Percentiles rank a stretch among this genome's conserved stretches.
These are phyloP conservation scores for Aphelinus atriplicis DNA, from an alignment of 1,140 invertebrate genomes.

Conservation along the genomic window DNA sequence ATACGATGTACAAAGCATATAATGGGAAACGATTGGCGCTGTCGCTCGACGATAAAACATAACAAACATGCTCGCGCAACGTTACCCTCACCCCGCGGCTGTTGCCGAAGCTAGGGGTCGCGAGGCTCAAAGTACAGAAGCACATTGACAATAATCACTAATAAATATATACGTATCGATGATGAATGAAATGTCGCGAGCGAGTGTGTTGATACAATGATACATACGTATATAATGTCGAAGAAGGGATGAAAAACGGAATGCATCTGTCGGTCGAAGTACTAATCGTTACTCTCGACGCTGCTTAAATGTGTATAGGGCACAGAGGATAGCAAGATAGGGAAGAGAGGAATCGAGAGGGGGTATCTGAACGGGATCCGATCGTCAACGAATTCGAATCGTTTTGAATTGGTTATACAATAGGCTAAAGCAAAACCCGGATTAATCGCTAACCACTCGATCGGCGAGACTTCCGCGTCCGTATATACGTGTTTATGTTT, in stretches of 20 bases:
- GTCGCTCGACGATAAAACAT: background rate
- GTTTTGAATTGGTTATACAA: background rate
- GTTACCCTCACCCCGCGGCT: no score
- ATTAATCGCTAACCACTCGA: slow-evolving; percentile 1
- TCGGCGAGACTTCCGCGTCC: background rate
- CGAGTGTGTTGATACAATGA: background rate
- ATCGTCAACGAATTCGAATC: slow-evolving; percentile 3
- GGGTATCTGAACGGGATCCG: slow-evolving; percentile 6
- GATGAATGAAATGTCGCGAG: background rate
- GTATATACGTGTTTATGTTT: slow-evolving; percentile 3
- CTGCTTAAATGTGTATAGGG: background rate
- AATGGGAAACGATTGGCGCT: background rate
- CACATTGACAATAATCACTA: background rate
- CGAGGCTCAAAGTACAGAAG: slow-evolving; percentile 17
- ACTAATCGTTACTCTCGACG: slow-evolving; percentile 33
- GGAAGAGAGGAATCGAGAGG: no score
- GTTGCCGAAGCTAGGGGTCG: no score
- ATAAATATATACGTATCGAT: background rate
- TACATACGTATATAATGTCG: background rate
- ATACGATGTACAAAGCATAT: background rate
- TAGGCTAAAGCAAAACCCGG: slow-evolving; percentile 18
- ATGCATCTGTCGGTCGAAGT: slow-evolving; percentile 15
- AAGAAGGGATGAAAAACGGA: background rate
- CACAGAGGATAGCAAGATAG: background rate
- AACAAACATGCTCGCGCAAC: slow-evolving; percentile 2